phyloP scores from a whole-genome alignment of 2,888 invertebrate species.

The Xanthorhoe designata region DNA sequence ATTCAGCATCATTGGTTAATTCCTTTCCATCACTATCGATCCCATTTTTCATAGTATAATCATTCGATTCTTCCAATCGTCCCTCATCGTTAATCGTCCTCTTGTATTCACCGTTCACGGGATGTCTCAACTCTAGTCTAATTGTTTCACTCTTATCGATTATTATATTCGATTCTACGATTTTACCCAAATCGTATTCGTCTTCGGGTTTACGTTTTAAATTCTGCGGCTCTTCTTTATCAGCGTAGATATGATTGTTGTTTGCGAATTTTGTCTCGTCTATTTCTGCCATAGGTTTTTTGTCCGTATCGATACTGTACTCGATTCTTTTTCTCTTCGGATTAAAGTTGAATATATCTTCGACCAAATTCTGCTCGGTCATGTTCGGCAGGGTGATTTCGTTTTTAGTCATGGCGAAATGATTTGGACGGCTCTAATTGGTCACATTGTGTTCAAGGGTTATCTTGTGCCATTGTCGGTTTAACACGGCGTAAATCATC shows the following conservation, averaged over 20 bases:
- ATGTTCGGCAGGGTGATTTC: slow-evolving; percentile 67
- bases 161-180: slow-evolving; percentile 69
- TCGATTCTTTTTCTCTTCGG: slow-evolving; percentile 66
- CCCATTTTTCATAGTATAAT: slow-evolving; percentile 57
- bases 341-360: slow-evolving; percentile 70
- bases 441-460: slow-evolving; percentile 76
- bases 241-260: slow-evolving; percentile 59
- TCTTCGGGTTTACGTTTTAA: slow-evolving; percentile 62
- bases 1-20: slow-evolving; percentile 50
- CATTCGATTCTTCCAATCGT: slow-evolving; percentile 45
- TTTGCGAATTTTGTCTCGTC: slow-evolving; percentile 50
- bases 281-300: slow-evolving; percentile 35
- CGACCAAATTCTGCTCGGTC: slow-evolving; percentile 66
- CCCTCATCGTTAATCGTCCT: slow-evolving; percentile 37
- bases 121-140: slow-evolving; percentile 65
- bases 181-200: slow-evolving; percentile 60
- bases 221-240: slow-evolving; percentile 50
- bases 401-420: slow-evolving; percentile 72
- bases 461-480: slow-evolving; percentile 77
- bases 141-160: slow-evolving; percentile 70
- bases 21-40: slow-evolving; percentile 54
- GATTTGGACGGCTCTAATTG: slow-evolving; percentile 69
- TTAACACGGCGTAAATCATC: slow-evolving; percentile 83
- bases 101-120: slow-evolving; percentile 49
- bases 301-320: slow-evolving; percentile 47